Evolutionary conservation across 2,113 vertebrate species (phyloP).

Genomic region (Zosterops pallidus): DNA sequence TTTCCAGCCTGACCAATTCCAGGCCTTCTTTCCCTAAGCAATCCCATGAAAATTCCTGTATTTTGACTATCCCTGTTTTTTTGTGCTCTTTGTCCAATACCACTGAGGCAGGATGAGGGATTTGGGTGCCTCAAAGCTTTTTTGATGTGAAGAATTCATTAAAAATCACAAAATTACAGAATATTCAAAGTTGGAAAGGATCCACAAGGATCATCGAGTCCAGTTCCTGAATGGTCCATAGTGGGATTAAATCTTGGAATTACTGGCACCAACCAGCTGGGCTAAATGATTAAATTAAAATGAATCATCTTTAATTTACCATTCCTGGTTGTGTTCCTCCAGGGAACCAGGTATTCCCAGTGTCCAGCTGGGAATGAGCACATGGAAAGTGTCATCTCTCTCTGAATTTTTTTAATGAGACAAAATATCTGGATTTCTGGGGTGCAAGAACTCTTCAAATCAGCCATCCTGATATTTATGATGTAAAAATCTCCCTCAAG

Average conservation of each 20-base stretch:
- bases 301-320: background rate
- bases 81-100: background rate
- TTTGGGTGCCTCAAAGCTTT: background rate
- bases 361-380: background rate
- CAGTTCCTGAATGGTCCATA: background rate
- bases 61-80: background rate
- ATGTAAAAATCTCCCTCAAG: background rate
- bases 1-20: background rate
- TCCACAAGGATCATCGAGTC: background rate
- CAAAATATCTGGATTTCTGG: background rate
- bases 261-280: background rate
- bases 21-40: background rate
- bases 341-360: background rate
- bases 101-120: background rate
- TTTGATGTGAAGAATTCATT: background rate
- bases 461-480: background rate
- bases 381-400: background rate
- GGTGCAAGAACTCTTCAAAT: background rate
- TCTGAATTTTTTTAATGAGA: background rate
- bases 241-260: background rate
- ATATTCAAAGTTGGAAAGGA: background rate
- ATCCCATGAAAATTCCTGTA: background rate
- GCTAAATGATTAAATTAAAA: background rate
- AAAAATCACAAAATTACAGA: background rate
- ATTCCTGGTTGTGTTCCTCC: background rate